These are phyloP conservation scores for Psylliodes chrysocephalus DNA, from an alignment of 2,888 invertebrate genomes.

Conservation along the genomic window DNA sequence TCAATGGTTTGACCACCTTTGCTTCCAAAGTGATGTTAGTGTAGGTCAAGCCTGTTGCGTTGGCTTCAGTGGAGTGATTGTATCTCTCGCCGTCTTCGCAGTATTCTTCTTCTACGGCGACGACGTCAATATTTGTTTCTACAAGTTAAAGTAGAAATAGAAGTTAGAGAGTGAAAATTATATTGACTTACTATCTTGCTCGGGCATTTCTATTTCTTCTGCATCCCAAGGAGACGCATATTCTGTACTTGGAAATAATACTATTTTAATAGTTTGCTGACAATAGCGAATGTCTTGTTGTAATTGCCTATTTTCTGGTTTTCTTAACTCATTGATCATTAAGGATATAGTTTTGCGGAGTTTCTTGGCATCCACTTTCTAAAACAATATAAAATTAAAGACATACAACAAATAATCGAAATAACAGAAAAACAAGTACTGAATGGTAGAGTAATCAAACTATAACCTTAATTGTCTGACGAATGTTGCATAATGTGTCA, in stretches of 20 bases:
- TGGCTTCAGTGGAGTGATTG: not conserved
- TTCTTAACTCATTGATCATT: constrained; percentile 38
- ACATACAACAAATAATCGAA: no score
- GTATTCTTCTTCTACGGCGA: no score
- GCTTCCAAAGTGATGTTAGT: constrained; percentile 28
- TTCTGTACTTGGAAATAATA: constrained; percentile 13
- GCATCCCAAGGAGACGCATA: no score
- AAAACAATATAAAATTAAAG: constrained; percentile 13
- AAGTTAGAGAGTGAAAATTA: no score
- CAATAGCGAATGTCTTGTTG: constrained; percentile 32
- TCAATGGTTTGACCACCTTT: constrained; percentile 38
- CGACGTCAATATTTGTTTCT: no score
- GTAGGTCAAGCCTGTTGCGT: not conserved
- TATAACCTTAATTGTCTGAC: constrained; percentile 39
- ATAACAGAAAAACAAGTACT: no score
- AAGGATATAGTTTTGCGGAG: constrained; percentile 36
- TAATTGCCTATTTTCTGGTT: constrained; percentile 19
- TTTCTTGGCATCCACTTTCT: constrained; percentile 38
- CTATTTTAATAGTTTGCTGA: constrained; percentile 14
- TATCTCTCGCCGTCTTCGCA: not conserved
- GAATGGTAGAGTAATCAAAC: no score
- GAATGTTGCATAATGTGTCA: constrained; percentile 37
- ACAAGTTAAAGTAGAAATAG: no score
- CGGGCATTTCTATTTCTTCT: no score
- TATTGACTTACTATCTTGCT: no score